Evolutionary conservation across 2,888 invertebrate genomes (phyloP).

Genomic region (Sarcophaga caerulescens): DNA sequence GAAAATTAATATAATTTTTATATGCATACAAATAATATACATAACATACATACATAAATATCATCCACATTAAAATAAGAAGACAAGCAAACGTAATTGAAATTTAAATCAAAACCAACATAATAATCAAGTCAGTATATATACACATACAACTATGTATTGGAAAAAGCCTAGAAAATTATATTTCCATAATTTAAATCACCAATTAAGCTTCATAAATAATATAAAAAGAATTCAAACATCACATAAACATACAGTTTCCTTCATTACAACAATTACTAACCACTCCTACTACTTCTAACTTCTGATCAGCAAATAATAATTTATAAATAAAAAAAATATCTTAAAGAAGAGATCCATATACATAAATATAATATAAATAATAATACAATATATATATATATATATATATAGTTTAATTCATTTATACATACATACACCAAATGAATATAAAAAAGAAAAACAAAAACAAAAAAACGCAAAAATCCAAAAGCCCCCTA

Average conservation of each 20-base stretch:
- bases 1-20: conserved; percentile 11
- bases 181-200: background rate
- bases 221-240: background rate
- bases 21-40: background rate
- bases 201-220: conserved; percentile 28
- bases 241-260: background rate
- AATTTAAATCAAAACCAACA: background rate
- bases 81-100: conserved; percentile 3
- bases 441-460: conserved; percentile 33
- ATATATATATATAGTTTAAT: conserved; percentile 37
- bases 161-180: conserved; percentile 2
- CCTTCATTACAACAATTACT: background rate
- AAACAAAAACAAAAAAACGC: conserved; percentile 9
- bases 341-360: conserved; percentile 18
- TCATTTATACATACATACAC: conserved; percentile 65
- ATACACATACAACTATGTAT: background rate
- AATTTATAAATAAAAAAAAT: background rate
- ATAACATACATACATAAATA: background rate
- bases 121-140: background rate
- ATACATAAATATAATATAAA: conserved; percentile 28
- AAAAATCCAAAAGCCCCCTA: conserved; percentile 18
- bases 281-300: background rate
- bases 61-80: conserved; percentile 3
- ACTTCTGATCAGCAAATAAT: background rate
- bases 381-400: conserved; percentile 33